Base-by-base conservation (phyloP, 2,888 invertebrate species). In the Laothoe populi region DNA sequence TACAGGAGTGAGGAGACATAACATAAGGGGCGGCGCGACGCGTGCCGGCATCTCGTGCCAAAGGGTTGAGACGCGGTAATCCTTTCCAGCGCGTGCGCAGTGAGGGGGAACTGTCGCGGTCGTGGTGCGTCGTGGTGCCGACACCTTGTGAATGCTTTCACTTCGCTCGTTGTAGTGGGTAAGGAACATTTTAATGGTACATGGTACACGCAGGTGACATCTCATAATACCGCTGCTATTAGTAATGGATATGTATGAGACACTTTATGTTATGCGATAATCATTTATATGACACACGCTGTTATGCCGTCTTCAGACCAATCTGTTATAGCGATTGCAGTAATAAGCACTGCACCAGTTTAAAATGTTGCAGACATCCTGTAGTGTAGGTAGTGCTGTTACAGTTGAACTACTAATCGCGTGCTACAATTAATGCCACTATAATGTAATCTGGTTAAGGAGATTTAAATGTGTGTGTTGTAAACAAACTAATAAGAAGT, bases 41-140 rank as follows among this genome's bases (percentile, higher is more conserved):
- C 49, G 48, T 42, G 64, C 26, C 57, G 61, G 48, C 35, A 42
- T 23, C 63, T 45, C 63, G 60, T 35, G 63, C 48, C 35, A 48
- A 57, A 68, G 61, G 71, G 70, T 68, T 65, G 64, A 61, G 66
- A 60, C 26, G 31, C 46, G 42, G 19, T 46, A 59, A 21, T 21
- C 38, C 31, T 57, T 7, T 2, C 16, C 31, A 13, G 40, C 60
- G 60, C 49, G 40, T 64, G 63, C 40, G 60, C 60, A 62, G 23
- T 45, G 16, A 31, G 42, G 61, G 63, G 57, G 21, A 16, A 4
- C 19, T 42, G 45, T 48, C 46, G 60, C 23, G 42, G 23, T 19
- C 46, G 60, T 31, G 42, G 23, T 19, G 19, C 35, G n/a, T n/a
- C 46, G 60, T 31, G 42, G 23, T 19, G 19, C 35, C 19, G 53